Percentiles rank a stretch among this genome's conserved stretches.
Evolutionary conservation across 2,888 invertebrate genomes (phyloP).

Genomic region (Priapulus caudatus): DNA sequence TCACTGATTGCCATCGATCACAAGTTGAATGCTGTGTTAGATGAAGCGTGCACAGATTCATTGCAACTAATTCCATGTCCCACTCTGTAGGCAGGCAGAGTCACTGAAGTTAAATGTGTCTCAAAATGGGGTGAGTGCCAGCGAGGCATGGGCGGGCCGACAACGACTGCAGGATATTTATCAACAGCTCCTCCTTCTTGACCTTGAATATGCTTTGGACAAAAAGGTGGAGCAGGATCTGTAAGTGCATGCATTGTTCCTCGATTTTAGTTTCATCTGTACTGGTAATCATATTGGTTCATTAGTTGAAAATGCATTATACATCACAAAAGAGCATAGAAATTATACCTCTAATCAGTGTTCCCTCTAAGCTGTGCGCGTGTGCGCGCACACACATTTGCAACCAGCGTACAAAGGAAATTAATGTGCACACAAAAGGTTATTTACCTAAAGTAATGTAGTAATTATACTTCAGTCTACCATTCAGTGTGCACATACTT

Average conservation of each 20-base stretch:
- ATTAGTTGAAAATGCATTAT: not conserved
- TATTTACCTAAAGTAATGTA: too few relatives aligned
- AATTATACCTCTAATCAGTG: too few relatives aligned
- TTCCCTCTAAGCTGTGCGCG: too few relatives aligned
- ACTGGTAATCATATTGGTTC: not conserved
- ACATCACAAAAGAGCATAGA: not conserved
- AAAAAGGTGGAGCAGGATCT: constrained; percentile 78
- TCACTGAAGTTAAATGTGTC: not conserved
- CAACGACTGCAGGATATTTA: constrained; percentile 48
- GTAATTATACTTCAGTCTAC: too few relatives aligned
- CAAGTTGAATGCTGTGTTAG: too few relatives aligned
- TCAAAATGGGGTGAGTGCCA: constrained; percentile 20
- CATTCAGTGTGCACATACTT: too few relatives aligned
- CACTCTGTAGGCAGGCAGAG: constrained; percentile 1
- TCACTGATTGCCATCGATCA: too few relatives aligned
- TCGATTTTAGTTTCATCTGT: constrained; percentile 23
- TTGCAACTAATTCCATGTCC: too few relatives aligned
- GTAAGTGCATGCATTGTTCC: too few relatives aligned
- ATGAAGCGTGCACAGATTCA: not conserved
- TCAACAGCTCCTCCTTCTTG: constrained; percentile 60
- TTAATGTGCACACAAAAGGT: too few relatives aligned
- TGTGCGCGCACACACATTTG: too few relatives aligned
- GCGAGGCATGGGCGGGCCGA: constrained; percentile 45
- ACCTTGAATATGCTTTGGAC: constrained; percentile 72
- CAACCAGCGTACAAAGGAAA: too few relatives aligned